These are phyloP conservation scores for Maniola hyperantus DNA, from an alignment of 2,888 invertebrate species.

Conservation along the genomic window DNA sequence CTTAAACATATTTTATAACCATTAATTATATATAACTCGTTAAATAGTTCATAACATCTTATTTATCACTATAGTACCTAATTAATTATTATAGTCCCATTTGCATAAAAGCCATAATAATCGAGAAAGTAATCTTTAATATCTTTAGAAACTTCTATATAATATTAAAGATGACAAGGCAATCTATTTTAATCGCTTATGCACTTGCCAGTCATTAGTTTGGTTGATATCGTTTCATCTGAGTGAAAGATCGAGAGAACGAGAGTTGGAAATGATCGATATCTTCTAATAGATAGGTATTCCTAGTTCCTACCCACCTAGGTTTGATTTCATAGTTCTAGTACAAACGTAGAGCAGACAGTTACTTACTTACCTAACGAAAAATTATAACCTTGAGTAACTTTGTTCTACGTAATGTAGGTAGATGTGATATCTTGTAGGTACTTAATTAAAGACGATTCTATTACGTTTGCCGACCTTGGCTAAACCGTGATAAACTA, in stretches of 20 bases:
- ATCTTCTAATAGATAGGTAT: not conserved
- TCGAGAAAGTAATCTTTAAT: conserved; percentile 15
- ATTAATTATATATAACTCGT: not conserved
- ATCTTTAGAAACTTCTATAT: conserved; percentile 12
- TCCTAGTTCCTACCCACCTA: too few species aligned
- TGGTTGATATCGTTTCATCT: not conserved
- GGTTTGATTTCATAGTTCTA: too few species aligned
- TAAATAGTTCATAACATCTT: not conserved
- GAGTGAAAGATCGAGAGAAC: not conserved
- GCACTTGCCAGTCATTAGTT: conserved; percentile 8
- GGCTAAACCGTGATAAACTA: too few species aligned
- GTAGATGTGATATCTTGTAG: too few species aligned
- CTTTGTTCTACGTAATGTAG: too few species aligned
- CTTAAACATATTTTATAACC: not conserved
- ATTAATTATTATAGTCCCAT: conserved; percentile 15
- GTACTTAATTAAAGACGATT: too few species aligned
- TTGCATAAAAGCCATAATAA: conserved; percentile 12
- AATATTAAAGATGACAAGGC: conserved; percentile 11
- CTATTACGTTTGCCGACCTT: too few species aligned
- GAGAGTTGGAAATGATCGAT: not conserved
- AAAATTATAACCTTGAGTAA: too few species aligned
- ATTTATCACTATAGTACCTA: conserved; percentile 4
- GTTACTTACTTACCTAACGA: too few species aligned
- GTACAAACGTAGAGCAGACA: too few species aligned
- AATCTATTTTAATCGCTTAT: conserved; percentile 19